Conservation (phyloP, 2,113 vertebrate species). For the Seriola rivoliana region DNA sequence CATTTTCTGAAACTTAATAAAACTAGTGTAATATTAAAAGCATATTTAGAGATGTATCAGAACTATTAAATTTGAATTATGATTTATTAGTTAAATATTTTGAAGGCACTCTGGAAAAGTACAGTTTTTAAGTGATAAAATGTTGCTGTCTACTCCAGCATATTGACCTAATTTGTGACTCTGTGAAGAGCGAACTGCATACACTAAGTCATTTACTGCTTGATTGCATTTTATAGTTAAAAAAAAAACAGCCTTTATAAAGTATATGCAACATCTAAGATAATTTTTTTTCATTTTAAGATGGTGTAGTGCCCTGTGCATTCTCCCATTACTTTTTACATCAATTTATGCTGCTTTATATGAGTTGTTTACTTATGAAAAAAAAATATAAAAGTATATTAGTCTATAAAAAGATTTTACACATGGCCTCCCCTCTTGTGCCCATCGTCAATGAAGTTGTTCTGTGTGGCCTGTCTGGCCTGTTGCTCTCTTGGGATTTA, state of each 20-base stretch:
- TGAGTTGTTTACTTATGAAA: constrained; percentile 25
- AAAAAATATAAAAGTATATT: constrained; percentile 12
- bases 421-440: constrained; percentile 55
- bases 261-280: neutral
- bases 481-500: constrained; percentile 86
- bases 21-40: constrained; percentile 4
- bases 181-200: constrained; percentile 26
- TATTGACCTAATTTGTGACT: constrained; percentile 40
- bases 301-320: neutral
- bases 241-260: constrained; percentile 4
- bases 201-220: constrained; percentile 30
- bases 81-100: constrained; percentile 17
- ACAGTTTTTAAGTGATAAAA: constrained; percentile 19
- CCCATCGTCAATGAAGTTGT: constrained; percentile 82
- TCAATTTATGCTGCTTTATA: constrained; percentile 1
- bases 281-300: neutral
- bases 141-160: constrained; percentile 30
- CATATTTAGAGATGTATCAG: constrained; percentile 13
- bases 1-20: constrained; percentile 18
- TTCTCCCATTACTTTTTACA: constrained; percentile 8
- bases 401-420: constrained; percentile 39
- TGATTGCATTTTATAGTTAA: constrained; percentile 34
- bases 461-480: constrained; percentile 82
- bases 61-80: constrained; percentile 23
- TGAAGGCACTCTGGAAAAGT: constrained; percentile 13